Evolutionary conservation across 2,113 vertebrate genomes (phyloP), one percentile per base, ranked within the genome.

Genomic region (Gallinago undulata): DNA sequence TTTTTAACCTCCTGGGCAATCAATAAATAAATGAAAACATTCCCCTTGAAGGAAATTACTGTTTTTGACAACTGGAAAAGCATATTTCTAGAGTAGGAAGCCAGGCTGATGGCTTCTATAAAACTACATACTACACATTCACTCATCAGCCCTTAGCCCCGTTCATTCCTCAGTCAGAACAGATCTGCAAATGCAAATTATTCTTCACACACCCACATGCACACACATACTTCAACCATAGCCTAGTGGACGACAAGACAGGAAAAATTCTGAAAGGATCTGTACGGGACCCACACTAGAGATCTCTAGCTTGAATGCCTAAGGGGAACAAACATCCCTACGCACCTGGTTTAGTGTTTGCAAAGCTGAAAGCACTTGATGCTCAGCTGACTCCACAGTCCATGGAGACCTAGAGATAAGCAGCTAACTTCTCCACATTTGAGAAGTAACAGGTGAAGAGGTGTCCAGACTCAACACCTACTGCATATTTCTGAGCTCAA

Each of bases 341-440:
- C 55, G 48, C 73, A 95, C 47, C 43, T 63, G 55, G 63, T 56
- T 81, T 95, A 63, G 57, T 91, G 76, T 95, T 95, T 90, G 82
- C 76, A 96, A 96, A 89, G 89, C 82, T 93, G 48, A 93, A 75
- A 84, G 85, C 70, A 97, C 78, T 87, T 79, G 35, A 80, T 94
- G 90, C 45, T 56, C 72, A 86, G 70, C 53, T 95, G 76, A 93
- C 37, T 89, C 66, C 79, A 62, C 23, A 85, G 33, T 66, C 53
- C 23, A 55, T 22, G 47, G 53, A 77, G 50, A n/a, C 56, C 48
- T 23, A 64, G 57, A 94, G 35, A 48, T 13, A 94, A 85, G 45
- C 15, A 69, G 30, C 30, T 69, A 70, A 6, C 41, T 79, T 74
- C 85, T 77, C 37, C 53, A 31, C 35, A 31, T 75, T 39, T 64